phyloP scores from a whole-genome alignment of 2,113 vertebrate species.

The Genyomyrus donnyi region DNA sequence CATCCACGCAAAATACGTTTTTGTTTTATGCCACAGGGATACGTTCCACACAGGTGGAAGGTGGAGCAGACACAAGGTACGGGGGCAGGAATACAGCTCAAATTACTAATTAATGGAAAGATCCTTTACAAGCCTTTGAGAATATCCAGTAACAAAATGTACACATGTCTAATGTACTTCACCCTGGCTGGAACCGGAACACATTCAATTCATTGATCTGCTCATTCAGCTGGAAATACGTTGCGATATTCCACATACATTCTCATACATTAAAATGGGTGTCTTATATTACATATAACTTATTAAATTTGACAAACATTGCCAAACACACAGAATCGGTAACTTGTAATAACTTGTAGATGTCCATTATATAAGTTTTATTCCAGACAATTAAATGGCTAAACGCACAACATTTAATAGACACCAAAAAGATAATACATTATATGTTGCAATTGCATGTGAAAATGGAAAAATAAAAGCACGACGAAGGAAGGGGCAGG shows the following conservation, averaged over 20 bases:
- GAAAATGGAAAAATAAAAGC: conserved; percentile 24
- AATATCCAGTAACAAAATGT: conserved; percentile 49
- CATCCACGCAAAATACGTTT: neutral
- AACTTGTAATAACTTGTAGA: neutral
- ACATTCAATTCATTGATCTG: neutral
- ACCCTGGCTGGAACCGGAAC: neutral
- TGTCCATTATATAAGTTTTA: neutral
- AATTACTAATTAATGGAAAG: conserved; percentile 42
- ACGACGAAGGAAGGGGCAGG: conserved; percentile 30
- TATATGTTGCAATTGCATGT: neutral
- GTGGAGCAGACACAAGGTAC: neutral
- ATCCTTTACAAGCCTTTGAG: conserved; percentile 39
- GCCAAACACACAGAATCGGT: neutral
- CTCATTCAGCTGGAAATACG: neutral
- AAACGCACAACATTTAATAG: neutral
- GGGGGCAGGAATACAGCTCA: neutral
- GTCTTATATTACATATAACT: neutral
- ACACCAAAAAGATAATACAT: neutral
- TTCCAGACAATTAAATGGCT: neutral
- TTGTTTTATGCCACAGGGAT: neutral
- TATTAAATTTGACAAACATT: neutral
- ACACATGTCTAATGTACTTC: conserved; percentile 27
- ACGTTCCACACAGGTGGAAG: neutral
- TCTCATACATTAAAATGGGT: too few relatives aligned
- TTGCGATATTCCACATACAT: neutral